These are phyloP conservation scores for Crypturellus undulatus DNA, from an alignment of 2,113 vertebrate genomes.

Conservation along the genomic window DNA sequence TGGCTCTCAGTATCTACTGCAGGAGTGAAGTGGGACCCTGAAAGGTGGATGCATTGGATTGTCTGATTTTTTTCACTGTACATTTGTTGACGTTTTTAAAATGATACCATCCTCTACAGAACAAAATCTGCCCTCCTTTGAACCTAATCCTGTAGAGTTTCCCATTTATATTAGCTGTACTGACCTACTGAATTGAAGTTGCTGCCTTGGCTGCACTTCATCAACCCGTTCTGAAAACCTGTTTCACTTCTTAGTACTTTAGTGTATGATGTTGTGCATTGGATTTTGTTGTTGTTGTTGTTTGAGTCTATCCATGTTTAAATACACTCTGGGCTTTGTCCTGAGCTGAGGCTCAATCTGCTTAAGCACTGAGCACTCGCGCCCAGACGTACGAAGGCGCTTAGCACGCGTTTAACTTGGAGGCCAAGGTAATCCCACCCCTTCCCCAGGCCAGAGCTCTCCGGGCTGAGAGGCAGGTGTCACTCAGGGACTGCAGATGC, in stretches of 20 bases:
- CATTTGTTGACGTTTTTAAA: neutral
- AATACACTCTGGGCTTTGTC: neutral
- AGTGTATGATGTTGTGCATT: neutral
- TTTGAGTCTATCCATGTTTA: neutral
- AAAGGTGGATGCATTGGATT: neutral
- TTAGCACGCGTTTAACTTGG: rapidly evolving
- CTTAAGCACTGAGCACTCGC: neutral
- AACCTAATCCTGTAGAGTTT: neutral
- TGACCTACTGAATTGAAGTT: neutral
- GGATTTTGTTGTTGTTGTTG: neutral
- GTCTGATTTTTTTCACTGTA: neutral
- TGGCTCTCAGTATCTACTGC: neutral
- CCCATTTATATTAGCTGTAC: neutral
- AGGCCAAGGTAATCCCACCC: neutral
- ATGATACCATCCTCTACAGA: neutral
- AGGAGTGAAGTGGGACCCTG: neutral
- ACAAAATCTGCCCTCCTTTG: neutral
- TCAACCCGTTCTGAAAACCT: neutral
- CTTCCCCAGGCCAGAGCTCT: neutral
- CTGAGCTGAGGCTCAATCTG: neutral
- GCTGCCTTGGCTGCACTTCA: neutral
- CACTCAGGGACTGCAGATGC: neutral
- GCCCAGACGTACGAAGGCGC: neutral
- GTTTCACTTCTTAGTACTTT: neutral
- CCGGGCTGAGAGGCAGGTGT: neutral